A percentile compares a stretch with the other conserved stretches of the same genome.
phyloP scores from a whole-genome alignment of 2,797 vertebrate species.

The Urophycis tenuis region DNA sequence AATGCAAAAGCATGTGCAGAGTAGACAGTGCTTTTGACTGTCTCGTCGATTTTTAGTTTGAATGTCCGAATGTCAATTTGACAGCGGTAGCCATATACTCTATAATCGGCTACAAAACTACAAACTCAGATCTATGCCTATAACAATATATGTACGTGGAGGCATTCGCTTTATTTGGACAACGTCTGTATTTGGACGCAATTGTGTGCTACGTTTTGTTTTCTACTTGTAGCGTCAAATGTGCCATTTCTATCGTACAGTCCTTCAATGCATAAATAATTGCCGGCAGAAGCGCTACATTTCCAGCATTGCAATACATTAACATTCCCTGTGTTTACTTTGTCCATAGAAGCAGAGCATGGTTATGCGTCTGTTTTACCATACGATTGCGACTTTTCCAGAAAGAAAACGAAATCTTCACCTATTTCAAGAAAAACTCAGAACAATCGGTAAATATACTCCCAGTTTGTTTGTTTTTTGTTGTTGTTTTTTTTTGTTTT shows the following conservation, averaged over 20 bases:
- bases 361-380: slow-evolving; percentile 97
- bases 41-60: not conserved
- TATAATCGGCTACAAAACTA: not conserved
- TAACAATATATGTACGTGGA: not conserved
- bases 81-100: not conserved
- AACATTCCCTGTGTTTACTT: slow-evolving; percentile 42
- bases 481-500: no score
- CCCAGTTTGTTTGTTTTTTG: slow-evolving; percentile 12
- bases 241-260: not conserved
- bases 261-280: not conserved
- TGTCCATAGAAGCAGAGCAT: slow-evolving; percentile 88
- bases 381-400: slow-evolving; percentile 87
- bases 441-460: slow-evolving; percentile 85
- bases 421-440: slow-evolving; percentile 87
- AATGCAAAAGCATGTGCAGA: not conserved
- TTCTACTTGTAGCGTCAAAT: not conserved
- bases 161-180: not conserved
- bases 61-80: not conserved
- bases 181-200: not conserved
- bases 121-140: not conserved
- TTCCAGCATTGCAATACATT: slow-evolving; percentile 12
- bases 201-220: not conserved
- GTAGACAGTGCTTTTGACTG: not conserved
- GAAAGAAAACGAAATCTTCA: slow-evolving; percentile 93
- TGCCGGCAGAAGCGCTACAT: not conserved